A percentile compares a stretch with the other conserved stretches of the same genome.
Conservation (phyloP, 2,797 vertebrate genomes). For the Nasua narica region DNA sequence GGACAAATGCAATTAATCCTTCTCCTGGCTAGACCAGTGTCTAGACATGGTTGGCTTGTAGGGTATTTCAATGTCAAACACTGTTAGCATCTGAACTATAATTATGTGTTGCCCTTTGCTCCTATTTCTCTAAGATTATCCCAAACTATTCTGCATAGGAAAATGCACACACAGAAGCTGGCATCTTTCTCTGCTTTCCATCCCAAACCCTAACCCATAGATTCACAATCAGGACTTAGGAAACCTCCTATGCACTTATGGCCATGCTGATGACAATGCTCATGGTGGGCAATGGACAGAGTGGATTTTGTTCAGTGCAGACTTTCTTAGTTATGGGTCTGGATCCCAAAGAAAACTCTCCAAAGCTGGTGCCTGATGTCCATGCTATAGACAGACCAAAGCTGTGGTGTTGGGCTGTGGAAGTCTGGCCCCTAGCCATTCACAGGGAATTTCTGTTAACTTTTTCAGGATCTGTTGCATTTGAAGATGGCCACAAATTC, state of each 20-base stretch:
- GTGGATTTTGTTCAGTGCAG: not conserved
- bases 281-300: not conserved
- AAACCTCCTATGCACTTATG: not conserved
- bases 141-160: not conserved
- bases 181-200: not conserved
- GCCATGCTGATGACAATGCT: not conserved
- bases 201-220: not conserved
- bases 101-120: not conserved
- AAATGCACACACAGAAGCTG: not conserved
- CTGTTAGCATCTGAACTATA: not conserved
- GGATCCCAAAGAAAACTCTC: not conserved
- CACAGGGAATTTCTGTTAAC: not conserved
- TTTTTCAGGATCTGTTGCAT: not conserved
- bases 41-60: not conserved
- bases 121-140: not conserved
- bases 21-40: not conserved
- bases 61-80: not conserved
- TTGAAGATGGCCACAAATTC: not conserved
- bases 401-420: fast-evolving
- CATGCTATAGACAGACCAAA: not conserved
- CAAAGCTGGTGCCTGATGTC: not conserved
- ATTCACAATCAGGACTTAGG: not conserved
- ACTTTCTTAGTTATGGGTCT: not conserved
- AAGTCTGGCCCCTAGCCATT: not conserved
- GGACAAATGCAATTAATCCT: not conserved